A percentile compares a stretch with the other conserved stretches of the same genome.
Evolutionary conservation across 2,888 invertebrate genomes (phyloP).

Genomic region (Drosophila koepferae): DNA sequence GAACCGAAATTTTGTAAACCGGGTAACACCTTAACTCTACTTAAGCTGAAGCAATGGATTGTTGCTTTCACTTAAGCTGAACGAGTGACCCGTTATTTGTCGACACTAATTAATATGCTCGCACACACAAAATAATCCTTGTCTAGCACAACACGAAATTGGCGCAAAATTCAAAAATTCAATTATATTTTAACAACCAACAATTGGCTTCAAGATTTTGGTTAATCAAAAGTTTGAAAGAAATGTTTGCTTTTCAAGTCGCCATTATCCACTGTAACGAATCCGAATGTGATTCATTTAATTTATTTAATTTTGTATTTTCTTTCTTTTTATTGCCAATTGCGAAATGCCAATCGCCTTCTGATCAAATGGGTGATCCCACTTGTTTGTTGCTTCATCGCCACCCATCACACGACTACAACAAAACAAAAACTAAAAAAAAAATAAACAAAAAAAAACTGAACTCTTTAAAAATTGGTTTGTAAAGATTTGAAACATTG

Average conservation of each 20-base stretch:
- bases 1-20: neutral
- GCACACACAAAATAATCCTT: conserved; percentile 28
- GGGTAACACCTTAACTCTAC: neutral
- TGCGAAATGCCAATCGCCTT: conserved; percentile 37
- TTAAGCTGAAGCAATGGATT: neutral
- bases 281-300: conserved; percentile 39
- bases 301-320: conserved; percentile 63
- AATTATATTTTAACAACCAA: conserved; percentile 29
- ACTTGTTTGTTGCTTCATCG: conserved; percentile 36
- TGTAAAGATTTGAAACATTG: conserved; percentile 83
- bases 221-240: conserved; percentile 10
- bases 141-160: conserved; percentile 57
- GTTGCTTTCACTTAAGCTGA: neutral
- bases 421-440: conserved; percentile 21
- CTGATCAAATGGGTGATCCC: conserved; percentile 46
- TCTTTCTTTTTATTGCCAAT: conserved; percentile 62
- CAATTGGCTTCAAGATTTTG: conserved; percentile 53
- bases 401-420: conserved; percentile 27
- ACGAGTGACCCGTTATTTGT: neutral
- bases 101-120: neutral
- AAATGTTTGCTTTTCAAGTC: conserved; percentile 67
- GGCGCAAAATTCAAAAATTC: conserved; percentile 70
- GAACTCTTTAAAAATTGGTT: conserved; percentile 28
- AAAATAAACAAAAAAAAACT: conserved; percentile 16
- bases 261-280: conserved; percentile 41